Evolutionary conservation across 2,113 vertebrate genomes (phyloP).

Genomic region (Pterocles gutturalis): DNA sequence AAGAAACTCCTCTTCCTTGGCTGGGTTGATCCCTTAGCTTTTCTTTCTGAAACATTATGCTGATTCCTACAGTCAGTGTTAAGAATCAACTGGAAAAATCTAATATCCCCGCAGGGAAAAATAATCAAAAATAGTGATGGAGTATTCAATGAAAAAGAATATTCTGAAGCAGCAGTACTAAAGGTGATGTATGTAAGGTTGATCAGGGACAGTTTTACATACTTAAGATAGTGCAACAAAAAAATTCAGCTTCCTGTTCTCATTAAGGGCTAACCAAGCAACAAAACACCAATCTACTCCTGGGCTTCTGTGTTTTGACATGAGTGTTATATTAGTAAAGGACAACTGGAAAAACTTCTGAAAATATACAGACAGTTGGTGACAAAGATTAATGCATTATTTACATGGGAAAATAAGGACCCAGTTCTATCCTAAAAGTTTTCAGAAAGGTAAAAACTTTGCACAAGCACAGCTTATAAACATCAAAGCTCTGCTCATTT

Average conservation of each 20-base stretch:
- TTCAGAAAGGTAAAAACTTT: background rate
- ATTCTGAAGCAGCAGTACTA: background rate
- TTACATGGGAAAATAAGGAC: background rate
- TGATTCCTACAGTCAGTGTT: background rate
- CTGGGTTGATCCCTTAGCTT: background rate
- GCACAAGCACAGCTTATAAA: background rate
- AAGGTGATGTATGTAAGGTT: background rate
- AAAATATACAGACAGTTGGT: background rate
- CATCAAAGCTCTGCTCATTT: background rate
- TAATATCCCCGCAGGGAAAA: background rate
- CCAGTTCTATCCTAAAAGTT: background rate
- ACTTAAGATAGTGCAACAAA: background rate
- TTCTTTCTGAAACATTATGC: background rate
- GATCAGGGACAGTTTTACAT: background rate
- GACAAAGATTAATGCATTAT: background rate
- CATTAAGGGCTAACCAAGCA: background rate
- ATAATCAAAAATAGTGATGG: background rate
- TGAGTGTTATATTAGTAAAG: background rate
- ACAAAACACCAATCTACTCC: background rate
- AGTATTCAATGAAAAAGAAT: background rate
- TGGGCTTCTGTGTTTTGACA: background rate
- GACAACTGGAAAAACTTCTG: background rate
- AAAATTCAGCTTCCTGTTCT: background rate
- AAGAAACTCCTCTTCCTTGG: background rate
- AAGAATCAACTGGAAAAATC: background rate